These are phyloP conservation scores for Syngnathus rostellatus DNA, from an alignment of 2,797 vertebrate species.

Conservation along the genomic window DNA sequence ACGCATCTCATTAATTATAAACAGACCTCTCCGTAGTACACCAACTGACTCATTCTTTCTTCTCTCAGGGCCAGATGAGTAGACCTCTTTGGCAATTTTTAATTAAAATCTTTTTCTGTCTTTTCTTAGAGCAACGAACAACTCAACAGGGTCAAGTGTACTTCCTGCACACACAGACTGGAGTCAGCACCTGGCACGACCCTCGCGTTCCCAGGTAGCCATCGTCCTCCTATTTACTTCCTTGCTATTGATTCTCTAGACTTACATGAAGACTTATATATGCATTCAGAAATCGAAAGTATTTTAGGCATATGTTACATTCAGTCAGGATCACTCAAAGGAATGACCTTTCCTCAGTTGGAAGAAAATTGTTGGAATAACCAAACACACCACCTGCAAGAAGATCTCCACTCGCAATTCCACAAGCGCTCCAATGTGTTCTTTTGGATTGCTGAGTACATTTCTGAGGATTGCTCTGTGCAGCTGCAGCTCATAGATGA, in stretches of 20 bases:
- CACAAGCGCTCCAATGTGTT: slow-evolving; percentile 26
- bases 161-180: slow-evolving; percentile 93
- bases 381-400: slow-evolving; percentile 20
- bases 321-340: slow-evolving; percentile 18
- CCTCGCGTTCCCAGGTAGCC: slow-evolving; percentile 86
- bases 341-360: slow-evolving; percentile 19
- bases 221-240: not conserved
- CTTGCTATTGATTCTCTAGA: not conserved
- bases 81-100: not conserved
- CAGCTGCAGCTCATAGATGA: slow-evolving; percentile 18
- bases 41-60: slow-evolving; percentile 4
- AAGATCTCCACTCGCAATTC: slow-evolving; percentile 32
- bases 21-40: slow-evolving; percentile 26
- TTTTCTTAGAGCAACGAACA: slow-evolving; percentile 83
- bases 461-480: slow-evolving; percentile 27
- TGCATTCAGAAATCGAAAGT: not conserved
- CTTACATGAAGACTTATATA: not conserved
- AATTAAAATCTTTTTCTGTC: slow-evolving; percentile 30
- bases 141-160: slow-evolving; percentile 95
- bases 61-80: not conserved
- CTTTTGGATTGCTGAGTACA: slow-evolving; percentile 23
- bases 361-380: slow-evolving; percentile 24
- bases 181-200: slow-evolving; percentile 95
- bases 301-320: not conserved
- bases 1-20: slow-evolving; percentile 42